phyloP scores from a whole-genome alignment of 2,797 vertebrate genomes.

The Benthosema pterotum region DNA sequence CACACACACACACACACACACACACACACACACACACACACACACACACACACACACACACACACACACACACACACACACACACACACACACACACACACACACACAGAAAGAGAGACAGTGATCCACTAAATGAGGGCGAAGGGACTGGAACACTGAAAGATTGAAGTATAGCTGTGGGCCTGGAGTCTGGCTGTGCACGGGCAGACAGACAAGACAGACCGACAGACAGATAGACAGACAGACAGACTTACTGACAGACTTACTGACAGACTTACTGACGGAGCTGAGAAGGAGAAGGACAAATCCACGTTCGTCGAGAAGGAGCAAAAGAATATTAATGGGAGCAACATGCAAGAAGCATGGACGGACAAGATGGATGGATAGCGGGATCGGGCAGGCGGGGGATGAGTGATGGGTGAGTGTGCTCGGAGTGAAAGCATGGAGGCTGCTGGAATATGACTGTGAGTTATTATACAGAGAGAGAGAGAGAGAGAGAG shows the following conservation, averaged over 20 bases:
- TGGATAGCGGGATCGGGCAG: not conserved
- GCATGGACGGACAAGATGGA: too few relatives aligned
- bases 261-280: slow-evolving; percentile 3
- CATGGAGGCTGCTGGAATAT: not conserved
- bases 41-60: slow-evolving; percentile 20
- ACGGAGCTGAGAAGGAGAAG: slow-evolving; percentile 16
- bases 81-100: slow-evolving; percentile 9
- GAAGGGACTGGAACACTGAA: slow-evolving; percentile 45
- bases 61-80: slow-evolving; percentile 1
- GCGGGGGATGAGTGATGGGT: not conserved
- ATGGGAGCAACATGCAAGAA: too few relatives aligned
- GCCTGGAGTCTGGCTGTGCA: slow-evolving; percentile 24
- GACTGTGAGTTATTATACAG: too few relatives aligned
- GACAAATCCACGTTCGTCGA: slow-evolving; percentile 18
- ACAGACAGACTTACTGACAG: slow-evolving; percentile 25
- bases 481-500: too few relatives aligned
- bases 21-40: slow-evolving; percentile 2
- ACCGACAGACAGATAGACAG: not conserved
- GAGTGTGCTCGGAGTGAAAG: not conserved
- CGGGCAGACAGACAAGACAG: not conserved
- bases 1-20: slow-evolving; percentile 16
- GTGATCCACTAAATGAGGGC: not conserved
- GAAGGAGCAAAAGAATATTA: not conserved
- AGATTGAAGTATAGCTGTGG: slow-evolving; percentile 41
- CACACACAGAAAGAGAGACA: slow-evolving; percentile 6